Conservation (phyloP, 2,888 invertebrate species). For the Anthophora plumipes region DNA sequence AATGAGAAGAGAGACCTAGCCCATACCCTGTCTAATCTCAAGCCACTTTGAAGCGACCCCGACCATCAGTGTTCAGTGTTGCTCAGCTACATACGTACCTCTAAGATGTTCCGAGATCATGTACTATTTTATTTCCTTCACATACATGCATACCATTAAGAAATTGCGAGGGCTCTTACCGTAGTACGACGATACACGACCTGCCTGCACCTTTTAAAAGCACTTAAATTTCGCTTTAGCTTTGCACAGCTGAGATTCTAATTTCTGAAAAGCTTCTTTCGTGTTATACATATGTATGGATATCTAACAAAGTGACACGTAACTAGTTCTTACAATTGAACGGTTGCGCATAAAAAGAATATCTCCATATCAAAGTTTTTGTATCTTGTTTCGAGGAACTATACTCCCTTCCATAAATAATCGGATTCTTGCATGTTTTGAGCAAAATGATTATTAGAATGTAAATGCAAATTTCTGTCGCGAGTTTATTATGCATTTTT, state of each 20-base stretch:
- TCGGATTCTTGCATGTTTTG: too few relatives aligned
- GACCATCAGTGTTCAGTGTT: conserved; percentile 67
- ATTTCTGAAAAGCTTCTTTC: conserved; percentile 8
- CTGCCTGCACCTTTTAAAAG: conserved; percentile 38
- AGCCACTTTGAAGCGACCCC: conserved; percentile 73
- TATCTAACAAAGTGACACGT: neutral
- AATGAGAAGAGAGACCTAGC: conserved; percentile 82
- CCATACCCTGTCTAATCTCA: conserved; percentile 69
- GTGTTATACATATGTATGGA: neutral
- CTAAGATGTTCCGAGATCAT: conserved; percentile 51
- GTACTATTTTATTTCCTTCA: conserved; percentile 59
- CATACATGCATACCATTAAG: conserved; percentile 62
- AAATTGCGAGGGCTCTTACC: conserved; percentile 51
- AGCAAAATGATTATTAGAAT: too few relatives aligned
- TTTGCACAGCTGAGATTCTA: neutral
- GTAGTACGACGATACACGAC: conserved; percentile 25
- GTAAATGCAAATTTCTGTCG: too few relatives aligned
- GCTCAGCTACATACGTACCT: conserved; percentile 54
- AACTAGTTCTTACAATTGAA: neutral
- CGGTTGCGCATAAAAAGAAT: neutral
- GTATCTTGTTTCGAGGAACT: too few relatives aligned
- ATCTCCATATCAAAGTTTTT: too few relatives aligned
- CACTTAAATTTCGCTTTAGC: conserved; percentile 24
- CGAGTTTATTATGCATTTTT: too few relatives aligned
- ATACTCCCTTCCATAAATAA: too few relatives aligned